A percentile compares a stretch with the other conserved stretches of the same genome.
Conservation (phyloP, 2,888 invertebrate species). For the Fabriciana adippe region DNA sequence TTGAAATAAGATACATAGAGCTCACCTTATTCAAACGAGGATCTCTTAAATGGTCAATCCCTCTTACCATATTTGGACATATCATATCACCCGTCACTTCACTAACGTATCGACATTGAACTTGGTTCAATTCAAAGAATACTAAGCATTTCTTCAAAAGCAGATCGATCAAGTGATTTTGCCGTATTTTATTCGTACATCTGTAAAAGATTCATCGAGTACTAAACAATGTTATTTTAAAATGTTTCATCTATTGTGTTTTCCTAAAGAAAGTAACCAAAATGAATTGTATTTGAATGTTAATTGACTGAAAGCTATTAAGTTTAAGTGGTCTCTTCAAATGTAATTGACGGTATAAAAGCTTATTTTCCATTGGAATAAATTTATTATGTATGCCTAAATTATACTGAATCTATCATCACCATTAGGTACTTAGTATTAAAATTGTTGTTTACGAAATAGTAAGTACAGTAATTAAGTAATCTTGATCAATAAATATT, state of each 20-base stretch:
- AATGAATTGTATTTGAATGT: constrained; percentile 20
- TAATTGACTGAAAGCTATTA: constrained; percentile 19
- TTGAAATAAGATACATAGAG: constrained; percentile 9
- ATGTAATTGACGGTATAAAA: constrained; percentile 15
- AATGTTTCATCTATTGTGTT: constrained; percentile 6
- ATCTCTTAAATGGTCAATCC: constrained; percentile 93
- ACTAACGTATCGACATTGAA: constrained; percentile 81
- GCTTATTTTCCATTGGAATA: constrained; percentile 11
- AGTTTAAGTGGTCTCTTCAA: constrained; percentile 17
- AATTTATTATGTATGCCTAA: constrained; percentile 11
- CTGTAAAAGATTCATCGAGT: constrained; percentile 19
- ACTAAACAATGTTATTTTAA: constrained; percentile 14
- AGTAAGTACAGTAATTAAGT: too few species aligned
- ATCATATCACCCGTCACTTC: constrained; percentile 89
- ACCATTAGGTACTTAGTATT: constrained; percentile 4
- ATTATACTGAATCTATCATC: constrained; percentile 14
- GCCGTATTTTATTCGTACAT: constrained; percentile 25
- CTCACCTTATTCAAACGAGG: constrained; percentile 94
- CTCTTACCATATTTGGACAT: constrained; percentile 91
- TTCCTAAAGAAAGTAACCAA: constrained; percentile 12
- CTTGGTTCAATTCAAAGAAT: constrained; percentile 18
- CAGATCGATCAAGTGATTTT: constrained; percentile 16
- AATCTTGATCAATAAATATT: too few species aligned
- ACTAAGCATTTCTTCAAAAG: constrained; percentile 25
- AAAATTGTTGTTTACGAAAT: neutral